Evolutionary conservation across 2,113 vertebrate species (phyloP), one percentile per base, ranked within the genome.

Genomic region (Otis tarda): DNA sequence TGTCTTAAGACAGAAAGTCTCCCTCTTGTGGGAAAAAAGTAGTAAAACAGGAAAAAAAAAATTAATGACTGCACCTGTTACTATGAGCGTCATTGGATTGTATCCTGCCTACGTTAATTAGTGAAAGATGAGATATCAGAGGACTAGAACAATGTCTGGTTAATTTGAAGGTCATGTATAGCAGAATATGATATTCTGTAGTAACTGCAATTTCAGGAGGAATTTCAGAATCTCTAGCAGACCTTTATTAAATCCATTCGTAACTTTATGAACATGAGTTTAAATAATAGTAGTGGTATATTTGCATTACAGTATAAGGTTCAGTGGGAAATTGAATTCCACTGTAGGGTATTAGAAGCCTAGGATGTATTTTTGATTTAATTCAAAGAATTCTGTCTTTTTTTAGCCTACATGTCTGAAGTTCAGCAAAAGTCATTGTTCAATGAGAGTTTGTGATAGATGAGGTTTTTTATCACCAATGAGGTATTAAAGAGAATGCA

Each of bases 1-100:
- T 3, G 23, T 86, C 37, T 63, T 63, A 3, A 90, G 19, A 68
- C 78, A 79, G 63, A 69, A 89, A 65, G 93, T 35, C 95, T 97
- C 97, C 97, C 94, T 87, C 97, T 96, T 89, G 95, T 97, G 95
- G 94, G 63, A 75, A 87, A 65, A 53, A 18, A 60, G 60, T 30
- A 68, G 30, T 79, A 35, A 83, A 69, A 9, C 33, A 59, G 59
- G 20, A 47, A 53, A 57, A 61, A 37, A 2, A 74, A 59, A 60
- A 68, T 28, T 77, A 45, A 21, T 22, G 17, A 22, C 0, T 1
- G 14, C 43, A 68, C 35, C 30, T 63, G 21, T 70, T 83, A 56
- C 5, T 22, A 5, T 60, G 43, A 80, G 70, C 28, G 77, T 61
- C 9, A 6, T 11, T 37, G 39, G 8, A 30, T 35, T 63, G 4